phyloP scores from a whole-genome alignment of 2,113 vertebrate genomes.

The Spheniscus mendiculus region DNA sequence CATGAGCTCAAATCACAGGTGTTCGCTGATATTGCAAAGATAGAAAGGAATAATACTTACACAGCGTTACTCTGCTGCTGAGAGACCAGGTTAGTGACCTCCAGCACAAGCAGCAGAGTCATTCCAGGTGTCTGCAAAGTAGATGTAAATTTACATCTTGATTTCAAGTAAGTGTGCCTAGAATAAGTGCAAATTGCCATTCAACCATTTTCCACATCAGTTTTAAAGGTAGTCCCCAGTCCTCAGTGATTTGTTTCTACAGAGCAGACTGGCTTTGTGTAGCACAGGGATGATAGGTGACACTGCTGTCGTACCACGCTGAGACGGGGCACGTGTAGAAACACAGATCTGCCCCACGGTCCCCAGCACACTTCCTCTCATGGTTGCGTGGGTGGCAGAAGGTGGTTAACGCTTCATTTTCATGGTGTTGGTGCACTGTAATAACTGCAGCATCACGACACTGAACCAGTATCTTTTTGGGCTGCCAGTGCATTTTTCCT shows the following conservation, averaged over 20 bases:
- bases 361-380: accelerated
- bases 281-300: background rate
- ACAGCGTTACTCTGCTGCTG: background rate
- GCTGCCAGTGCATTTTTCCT: background rate
- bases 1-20: background rate
- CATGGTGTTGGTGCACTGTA: background rate
- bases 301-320: background rate
- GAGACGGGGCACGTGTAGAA: accelerated
- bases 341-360: background rate
- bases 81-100: background rate
- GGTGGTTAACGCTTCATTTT: background rate
- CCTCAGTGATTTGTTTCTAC: background rate
- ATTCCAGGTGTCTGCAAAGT: background rate
- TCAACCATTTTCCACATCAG: background rate
- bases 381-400: background rate
- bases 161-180: background rate
- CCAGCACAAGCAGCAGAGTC: background rate
- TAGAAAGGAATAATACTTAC: background rate
- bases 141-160: background rate
- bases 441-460: background rate
- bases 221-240: background rate
- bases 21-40: background rate
- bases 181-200: background rate
- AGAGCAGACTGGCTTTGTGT: background rate
- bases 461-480: background rate